Conservation (phyloP, 2,797 vertebrate species). For the Brachyrhaphis roseni region DNA sequence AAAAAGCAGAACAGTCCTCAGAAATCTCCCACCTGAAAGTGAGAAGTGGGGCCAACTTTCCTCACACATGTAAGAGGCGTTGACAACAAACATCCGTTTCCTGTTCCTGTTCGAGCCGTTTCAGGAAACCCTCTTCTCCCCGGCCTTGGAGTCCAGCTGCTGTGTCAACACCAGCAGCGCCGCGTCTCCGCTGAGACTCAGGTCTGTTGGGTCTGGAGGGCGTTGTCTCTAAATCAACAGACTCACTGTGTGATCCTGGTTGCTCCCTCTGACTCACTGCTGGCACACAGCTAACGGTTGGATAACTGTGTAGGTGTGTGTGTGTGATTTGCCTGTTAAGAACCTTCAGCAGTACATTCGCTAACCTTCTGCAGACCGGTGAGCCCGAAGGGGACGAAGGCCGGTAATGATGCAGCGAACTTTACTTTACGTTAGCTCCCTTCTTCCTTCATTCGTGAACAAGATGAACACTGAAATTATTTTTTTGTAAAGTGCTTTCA, state of each 20-base stretch:
- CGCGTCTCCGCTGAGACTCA: not conserved
- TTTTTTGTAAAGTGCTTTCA: no score
- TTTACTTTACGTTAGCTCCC: not conserved
- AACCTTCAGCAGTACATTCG: not conserved
- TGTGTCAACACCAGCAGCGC: not conserved
- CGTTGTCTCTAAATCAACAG: not conserved
- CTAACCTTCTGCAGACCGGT: no score
- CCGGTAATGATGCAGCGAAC: not conserved
- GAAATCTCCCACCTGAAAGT: no score
- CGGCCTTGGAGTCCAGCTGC: not conserved
- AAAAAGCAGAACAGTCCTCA: no score
- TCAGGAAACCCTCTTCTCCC: not conserved
- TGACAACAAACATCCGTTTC: no score
- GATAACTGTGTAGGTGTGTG: not conserved
- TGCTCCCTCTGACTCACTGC: not conserved
- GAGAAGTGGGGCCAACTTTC: no score
- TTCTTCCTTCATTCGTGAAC: no score
- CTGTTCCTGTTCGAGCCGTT: no score
- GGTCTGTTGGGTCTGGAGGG: not conserved
- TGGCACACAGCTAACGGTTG: not conserved
- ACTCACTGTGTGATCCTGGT: not conserved
- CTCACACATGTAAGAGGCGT: no score
- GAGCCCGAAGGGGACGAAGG: not conserved
- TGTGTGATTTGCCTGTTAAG: not conserved
- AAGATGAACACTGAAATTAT: no score